These are phyloP conservation scores for Vulpes ferrilata DNA, from an alignment of 2,113 vertebrate species.

Conservation along the genomic window DNA sequence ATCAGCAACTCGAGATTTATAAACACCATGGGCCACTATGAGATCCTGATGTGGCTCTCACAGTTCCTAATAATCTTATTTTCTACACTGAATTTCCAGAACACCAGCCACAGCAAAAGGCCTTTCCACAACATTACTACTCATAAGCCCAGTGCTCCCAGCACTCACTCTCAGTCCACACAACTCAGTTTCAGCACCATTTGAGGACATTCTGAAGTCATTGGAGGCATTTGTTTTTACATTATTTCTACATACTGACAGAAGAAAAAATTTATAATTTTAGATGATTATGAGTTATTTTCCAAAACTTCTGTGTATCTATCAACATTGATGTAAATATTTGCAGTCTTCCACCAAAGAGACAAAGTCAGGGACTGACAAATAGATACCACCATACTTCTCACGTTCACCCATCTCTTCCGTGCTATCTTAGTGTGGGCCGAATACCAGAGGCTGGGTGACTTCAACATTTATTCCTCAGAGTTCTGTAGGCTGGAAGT, in stretches of 20 bases:
- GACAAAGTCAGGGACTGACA: not conserved
- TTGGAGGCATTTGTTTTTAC: not conserved
- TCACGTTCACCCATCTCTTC: not conserved
- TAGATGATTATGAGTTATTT: slow-evolving; percentile 18
- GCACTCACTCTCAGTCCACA: not conserved
- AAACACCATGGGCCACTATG: not conserved
- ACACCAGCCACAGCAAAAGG: not conserved
- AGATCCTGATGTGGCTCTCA: not conserved
- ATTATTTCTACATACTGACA: slow-evolving; percentile 12
- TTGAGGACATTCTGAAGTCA: not conserved
- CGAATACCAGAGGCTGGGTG: not conserved
- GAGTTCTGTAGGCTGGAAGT: not conserved
- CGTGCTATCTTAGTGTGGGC: not conserved
- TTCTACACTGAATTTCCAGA: not conserved
- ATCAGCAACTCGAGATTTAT: not conserved
- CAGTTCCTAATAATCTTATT: not conserved
- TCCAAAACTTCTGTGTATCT: not conserved
- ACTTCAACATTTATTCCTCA: not conserved
- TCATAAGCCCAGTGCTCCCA: not conserved
- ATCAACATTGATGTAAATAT: not conserved
- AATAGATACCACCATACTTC: not conserved
- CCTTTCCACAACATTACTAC: not conserved
- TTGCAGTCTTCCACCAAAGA: not conserved
- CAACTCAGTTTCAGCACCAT: not conserved
- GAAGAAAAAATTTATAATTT: not conserved